A percentile compares a stretch with the other conserved stretches of the same genome.
These are phyloP conservation scores for Eulithis testata DNA, from an alignment of 2,888 invertebrate species.

Conservation along the genomic window DNA sequence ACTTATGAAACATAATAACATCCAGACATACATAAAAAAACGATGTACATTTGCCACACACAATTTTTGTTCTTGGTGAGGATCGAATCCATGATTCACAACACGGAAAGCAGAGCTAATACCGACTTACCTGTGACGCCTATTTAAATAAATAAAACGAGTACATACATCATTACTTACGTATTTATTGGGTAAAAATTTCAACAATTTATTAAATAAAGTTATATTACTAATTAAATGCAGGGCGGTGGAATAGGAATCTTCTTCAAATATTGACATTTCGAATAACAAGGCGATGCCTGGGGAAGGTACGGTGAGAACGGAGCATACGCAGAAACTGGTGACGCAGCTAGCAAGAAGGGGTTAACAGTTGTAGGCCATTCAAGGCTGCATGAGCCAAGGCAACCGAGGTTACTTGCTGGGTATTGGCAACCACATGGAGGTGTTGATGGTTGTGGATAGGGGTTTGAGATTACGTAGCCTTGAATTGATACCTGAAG, in stretches of 20 bases:
- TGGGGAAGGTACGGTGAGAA: constrained; percentile 50
- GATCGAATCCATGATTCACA: no score
- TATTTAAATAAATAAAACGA: no score
- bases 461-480: constrained; percentile 9
- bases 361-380: constrained; percentile 9
- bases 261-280: constrained; percentile 61
- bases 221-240: constrained; percentile 44
- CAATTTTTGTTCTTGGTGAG: no score
- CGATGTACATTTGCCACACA: no score
- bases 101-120: no score
- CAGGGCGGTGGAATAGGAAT: constrained; percentile 68
- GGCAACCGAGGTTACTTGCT: not conserved
- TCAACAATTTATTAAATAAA: not conserved
- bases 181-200: no score
- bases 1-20: no score
- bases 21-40: no score
- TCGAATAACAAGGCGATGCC: constrained; percentile 47
- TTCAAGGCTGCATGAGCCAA: not conserved
- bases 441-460: not conserved
- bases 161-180: no score
- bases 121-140: no score
- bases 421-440: constrained; percentile 11
- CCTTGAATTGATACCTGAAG: constrained; percentile 13
- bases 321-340: constrained; percentile 54
- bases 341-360: constrained; percentile 55